Conservation (phyloP, 2,888 invertebrate species). For the Dolichomitus sp. region DNA sequence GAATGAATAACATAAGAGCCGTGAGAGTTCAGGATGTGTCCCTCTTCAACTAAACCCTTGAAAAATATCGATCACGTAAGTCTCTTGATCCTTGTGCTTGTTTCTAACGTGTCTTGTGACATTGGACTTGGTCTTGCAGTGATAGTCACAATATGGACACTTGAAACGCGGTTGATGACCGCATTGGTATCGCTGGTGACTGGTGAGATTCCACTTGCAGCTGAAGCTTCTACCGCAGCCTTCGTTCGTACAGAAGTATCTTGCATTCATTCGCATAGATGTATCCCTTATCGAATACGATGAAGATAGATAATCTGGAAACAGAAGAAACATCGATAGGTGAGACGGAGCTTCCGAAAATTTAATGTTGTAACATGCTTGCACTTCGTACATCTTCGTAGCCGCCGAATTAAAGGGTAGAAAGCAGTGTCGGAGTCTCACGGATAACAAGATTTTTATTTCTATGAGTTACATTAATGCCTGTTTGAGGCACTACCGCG, state of each 20-base stretch:
- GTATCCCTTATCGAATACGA: background rate
- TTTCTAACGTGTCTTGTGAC: slow-evolving; percentile 78
- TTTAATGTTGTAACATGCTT: background rate
- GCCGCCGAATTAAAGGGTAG: background rate
- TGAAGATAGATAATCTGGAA: slow-evolving; percentile 31
- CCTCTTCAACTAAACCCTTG: slow-evolving; percentile 1
- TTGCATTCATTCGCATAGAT: background rate
- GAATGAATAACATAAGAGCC: background rate
- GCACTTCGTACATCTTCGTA: background rate
- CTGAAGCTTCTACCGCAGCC: slow-evolving; percentile 70
- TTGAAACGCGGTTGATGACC: slow-evolving; percentile 82
- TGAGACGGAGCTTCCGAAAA: background rate
- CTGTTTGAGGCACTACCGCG: slow-evolving; percentile 19
- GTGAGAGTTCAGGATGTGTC: slow-evolving; percentile 41
- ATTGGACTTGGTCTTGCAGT: slow-evolving; percentile 77
- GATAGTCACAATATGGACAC: slow-evolving; percentile 79
- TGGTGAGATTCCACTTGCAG: slow-evolving; percentile 77
- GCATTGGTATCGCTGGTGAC: slow-evolving; percentile 82
- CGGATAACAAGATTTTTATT: slow-evolving; percentile 31
- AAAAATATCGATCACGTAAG: slow-evolving; percentile 74
- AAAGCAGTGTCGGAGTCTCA: background rate
- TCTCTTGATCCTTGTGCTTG: slow-evolving; percentile 72
- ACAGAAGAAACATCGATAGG: slow-evolving; percentile 32
- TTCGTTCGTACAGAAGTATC: slow-evolving; percentile 51
- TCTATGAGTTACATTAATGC: slow-evolving; percentile 24